Percentiles rank a stretch among this genome's conserved stretches.
Conservation (phyloP, 53 echinoderm and acorn worm genomes). For the Apostichopus leukothele region DNA sequence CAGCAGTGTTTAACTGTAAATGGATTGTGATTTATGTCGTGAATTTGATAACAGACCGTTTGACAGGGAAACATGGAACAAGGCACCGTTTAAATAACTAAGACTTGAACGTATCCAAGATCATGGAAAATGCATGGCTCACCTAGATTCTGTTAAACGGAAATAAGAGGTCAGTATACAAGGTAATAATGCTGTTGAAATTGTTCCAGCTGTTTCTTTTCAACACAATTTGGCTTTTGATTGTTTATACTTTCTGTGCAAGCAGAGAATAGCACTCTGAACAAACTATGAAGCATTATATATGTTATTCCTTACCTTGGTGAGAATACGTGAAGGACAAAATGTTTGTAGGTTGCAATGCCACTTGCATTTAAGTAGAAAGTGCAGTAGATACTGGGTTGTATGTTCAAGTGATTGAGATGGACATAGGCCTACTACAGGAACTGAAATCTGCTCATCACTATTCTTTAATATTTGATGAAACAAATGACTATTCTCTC, state of each 20-base stretch:
- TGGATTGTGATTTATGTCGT: no score
- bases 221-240: slow-evolving; percentile 39
- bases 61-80: no score
- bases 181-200: no score
- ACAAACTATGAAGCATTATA: slow-evolving; percentile 47
- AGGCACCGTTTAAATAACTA: no score
- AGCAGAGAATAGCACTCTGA: slow-evolving; percentile 46
- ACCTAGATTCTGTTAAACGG: no score
- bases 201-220: background rate
- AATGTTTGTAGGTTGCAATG: background rate
- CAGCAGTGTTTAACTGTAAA: no score
- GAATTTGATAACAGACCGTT: no score
- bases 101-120: no score
- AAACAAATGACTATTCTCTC: slow-evolving; percentile 45
- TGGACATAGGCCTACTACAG: slow-evolving; percentile 9
- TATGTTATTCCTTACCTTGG: background rate
- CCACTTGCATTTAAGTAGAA: slow-evolving; percentile 1
- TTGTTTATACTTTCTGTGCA: slow-evolving; percentile 46
- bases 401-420: slow-evolving; percentile 37
- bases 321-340: no score
- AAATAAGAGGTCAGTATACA: no score
- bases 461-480: slow-evolving; percentile 48
- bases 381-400: background rate
- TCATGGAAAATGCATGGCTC: no score
- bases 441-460: slow-evolving; percentile 22